Conservation (phyloP, 2,113 vertebrate genomes). For the Pogona vitticeps region DNA sequence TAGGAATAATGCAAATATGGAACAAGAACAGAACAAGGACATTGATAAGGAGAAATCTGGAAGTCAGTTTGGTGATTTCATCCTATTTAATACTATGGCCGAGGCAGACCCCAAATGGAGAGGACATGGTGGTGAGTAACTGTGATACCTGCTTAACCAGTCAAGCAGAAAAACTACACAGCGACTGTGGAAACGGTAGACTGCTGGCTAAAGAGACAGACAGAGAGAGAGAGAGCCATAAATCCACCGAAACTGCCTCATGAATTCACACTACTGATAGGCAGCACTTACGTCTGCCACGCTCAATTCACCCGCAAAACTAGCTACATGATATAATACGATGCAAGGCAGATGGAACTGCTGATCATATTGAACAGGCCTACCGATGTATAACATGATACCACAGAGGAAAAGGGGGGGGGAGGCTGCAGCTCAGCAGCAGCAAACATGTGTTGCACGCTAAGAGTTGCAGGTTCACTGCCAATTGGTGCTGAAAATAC, state of each 20-base stretch:
- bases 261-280: not conserved
- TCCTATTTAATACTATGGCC: no score
- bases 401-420: not conserved
- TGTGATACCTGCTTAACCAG: no score
- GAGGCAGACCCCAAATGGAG: no score
- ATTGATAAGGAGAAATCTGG: not conserved
- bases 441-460: no score
- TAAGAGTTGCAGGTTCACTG: no score
- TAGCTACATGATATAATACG: not conserved
- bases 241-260: not conserved
- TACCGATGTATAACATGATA: not conserved
- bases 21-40: no score
- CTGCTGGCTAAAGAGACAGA: not conserved
- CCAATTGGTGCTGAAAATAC: no score
- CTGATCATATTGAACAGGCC: not conserved
- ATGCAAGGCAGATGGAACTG: not conserved
- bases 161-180: no score
- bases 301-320: not conserved
- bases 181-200: not conserved
- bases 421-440: not conserved
- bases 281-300: not conserved
- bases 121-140: no score
- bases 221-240: no score
- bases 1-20: no score
- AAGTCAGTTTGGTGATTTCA: not conserved